Conservation (phyloP, 2,888 invertebrate species). For the Abrostola tripartita region DNA sequence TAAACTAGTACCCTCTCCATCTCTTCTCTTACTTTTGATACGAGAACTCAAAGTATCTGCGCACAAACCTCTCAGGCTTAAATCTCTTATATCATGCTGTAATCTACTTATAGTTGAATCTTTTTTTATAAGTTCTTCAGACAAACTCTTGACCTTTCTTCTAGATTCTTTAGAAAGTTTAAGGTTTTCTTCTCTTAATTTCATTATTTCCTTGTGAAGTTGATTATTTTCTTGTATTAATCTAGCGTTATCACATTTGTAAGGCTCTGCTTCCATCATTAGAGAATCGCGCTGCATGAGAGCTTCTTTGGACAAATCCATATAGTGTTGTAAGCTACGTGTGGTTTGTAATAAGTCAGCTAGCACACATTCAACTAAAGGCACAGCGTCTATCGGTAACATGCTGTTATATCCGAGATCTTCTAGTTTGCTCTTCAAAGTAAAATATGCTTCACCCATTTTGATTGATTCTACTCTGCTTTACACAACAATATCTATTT, state of each 20-base stretch:
- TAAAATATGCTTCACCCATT: slow-evolving; percentile 84
- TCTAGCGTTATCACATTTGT: slow-evolving; percentile 93
- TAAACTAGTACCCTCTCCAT: slow-evolving; percentile 60
- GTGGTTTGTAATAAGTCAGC: slow-evolving; percentile 96
- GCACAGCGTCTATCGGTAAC: slow-evolving; percentile 92
- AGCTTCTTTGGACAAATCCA: slow-evolving; percentile 91
- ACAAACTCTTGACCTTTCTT: slow-evolving; percentile 89
- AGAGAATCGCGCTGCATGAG: slow-evolving; percentile 91
- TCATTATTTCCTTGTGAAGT: slow-evolving; percentile 90
- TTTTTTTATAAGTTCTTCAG: slow-evolving; percentile 89
- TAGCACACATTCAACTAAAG: slow-evolving; percentile 93
- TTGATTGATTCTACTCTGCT: slow-evolving; percentile 24
- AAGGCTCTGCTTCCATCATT: slow-evolving; percentile 92
- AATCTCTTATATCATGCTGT: slow-evolving; percentile 80
- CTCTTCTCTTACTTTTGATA: slow-evolving; percentile 77
- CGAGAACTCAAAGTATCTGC: slow-evolving; percentile 82
- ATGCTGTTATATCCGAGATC: slow-evolving; percentile 94
- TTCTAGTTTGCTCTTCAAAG: slow-evolving; percentile 91
- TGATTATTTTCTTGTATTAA: slow-evolving; percentile 93
- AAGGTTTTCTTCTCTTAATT: slow-evolving; percentile 90
- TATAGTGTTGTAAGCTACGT: slow-evolving; percentile 95
- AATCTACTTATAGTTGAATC: slow-evolving; percentile 79
- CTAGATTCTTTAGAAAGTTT: slow-evolving; percentile 88
- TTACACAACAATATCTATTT: slow-evolving; percentile 4
- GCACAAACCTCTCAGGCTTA: slow-evolving; percentile 82